phyloP scores from a whole-genome alignment of 2,797 vertebrate genomes.

The Artibeus lituratus region DNA sequence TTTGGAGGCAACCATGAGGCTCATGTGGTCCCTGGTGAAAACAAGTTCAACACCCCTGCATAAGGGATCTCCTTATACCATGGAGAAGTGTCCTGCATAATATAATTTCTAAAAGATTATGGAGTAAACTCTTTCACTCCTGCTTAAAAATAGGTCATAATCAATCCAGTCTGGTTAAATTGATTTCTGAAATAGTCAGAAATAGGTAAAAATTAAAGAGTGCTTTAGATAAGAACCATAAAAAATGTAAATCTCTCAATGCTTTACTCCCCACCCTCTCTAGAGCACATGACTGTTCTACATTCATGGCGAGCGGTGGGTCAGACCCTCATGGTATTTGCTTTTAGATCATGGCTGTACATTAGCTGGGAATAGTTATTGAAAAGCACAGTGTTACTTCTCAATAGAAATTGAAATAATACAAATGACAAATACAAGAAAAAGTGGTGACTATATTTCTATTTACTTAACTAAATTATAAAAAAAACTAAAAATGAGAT shows the following conservation, averaged over 20 bases:
- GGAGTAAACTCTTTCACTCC: neutral
- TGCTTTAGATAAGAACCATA: neutral
- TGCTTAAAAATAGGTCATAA: neutral
- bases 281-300: neutral
- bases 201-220: neutral
- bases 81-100: neutral
- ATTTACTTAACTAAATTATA: neutral
- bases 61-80: neutral
- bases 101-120: neutral
- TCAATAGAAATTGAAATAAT: neutral
- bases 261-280: neutral
- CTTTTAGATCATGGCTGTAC: neutral
- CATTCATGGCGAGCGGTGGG: neutral
- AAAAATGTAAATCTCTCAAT: neutral
- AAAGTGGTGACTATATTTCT: neutral
- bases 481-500: neutral
- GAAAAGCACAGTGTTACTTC: neutral
- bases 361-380: neutral
- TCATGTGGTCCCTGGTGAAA: too few relatives aligned
- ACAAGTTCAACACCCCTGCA: too few relatives aligned
- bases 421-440: neutral
- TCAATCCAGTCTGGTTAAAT: neutral
- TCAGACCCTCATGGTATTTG: neutral
- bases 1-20: too few relatives aligned
- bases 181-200: neutral